phyloP scores from a whole-genome alignment of 2,113 vertebrate genomes.

The Corythornis vintsioides region DNA sequence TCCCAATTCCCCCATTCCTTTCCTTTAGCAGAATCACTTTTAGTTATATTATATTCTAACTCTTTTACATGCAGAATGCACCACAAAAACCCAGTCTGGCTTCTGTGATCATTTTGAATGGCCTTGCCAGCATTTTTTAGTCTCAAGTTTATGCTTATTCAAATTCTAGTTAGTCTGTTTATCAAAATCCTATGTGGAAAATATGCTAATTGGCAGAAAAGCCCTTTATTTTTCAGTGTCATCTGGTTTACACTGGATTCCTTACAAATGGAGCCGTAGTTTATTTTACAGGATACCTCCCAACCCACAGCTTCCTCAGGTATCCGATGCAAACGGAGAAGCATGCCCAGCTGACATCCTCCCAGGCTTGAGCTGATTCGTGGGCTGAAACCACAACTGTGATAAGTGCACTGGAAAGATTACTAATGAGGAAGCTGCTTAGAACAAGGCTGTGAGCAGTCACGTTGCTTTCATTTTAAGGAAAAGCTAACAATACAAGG shows the following conservation, averaged over 20 bases:
- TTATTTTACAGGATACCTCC: constrained; percentile 7
- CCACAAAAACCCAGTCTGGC: neutral
- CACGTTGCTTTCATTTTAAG: neutral
- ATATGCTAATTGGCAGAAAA: neutral
- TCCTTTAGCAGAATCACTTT: neutral
- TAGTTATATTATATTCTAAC: neutral
- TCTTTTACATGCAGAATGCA: neutral
- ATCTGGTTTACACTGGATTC: neutral
- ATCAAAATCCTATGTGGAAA: neutral
- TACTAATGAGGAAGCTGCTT: constrained; percentile 18
- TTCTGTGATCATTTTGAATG: neutral
- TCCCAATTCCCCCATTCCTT: neutral
- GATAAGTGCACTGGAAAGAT: constrained; percentile 27
- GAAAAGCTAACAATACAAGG: neutral
- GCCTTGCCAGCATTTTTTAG: neutral
- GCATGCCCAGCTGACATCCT: neutral
- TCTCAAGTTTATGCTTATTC: constrained; percentile 4
- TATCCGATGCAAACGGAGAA: neutral
- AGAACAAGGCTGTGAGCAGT: neutral
- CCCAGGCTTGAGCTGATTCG: neutral
- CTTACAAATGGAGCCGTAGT: neutral
- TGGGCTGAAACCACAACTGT: neutral
- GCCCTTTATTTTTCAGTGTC: neutral
- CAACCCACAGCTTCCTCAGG: constrained; percentile 35
- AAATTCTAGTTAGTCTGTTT: neutral